These are phyloP conservation scores for Rhagonycha lutea DNA, from an alignment of 2,888 invertebrate genomes.

Conservation along the genomic window DNA sequence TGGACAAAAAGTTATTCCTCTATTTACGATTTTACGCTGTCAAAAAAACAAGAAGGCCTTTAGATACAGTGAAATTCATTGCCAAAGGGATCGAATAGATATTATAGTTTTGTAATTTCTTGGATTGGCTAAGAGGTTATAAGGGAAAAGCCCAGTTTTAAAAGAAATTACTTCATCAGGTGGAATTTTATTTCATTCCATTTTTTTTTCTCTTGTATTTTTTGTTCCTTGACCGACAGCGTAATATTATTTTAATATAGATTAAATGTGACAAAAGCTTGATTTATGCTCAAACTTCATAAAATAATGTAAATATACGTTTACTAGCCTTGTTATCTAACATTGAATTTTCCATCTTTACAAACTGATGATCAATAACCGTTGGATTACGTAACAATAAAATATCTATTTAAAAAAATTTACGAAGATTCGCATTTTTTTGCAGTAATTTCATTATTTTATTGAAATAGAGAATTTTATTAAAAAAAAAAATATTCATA, in stretches of 20 bases:
- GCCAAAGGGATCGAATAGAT: not conserved
- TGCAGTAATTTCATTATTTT: not conserved
- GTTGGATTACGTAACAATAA: not conserved
- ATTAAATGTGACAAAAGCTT: not conserved
- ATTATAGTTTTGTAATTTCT: not conserved
- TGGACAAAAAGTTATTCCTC: not conserved
- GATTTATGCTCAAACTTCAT: not conserved
- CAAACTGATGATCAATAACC: not conserved
- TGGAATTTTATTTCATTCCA: not conserved
- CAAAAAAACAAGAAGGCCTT: not conserved
- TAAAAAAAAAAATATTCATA: conserved; percentile 44
- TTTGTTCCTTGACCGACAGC: not conserved
- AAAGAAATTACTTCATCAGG: not conserved
- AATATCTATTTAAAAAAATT: not conserved
- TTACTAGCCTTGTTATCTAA: not conserved
- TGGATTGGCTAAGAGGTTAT: not conserved
- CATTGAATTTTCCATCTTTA: not conserved
- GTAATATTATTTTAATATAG: not conserved
- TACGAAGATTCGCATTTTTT: not conserved
- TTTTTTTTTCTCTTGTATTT: not conserved
- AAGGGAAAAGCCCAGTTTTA: not conserved
- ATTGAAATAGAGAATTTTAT: too few relatives aligned
- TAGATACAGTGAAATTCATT: not conserved
- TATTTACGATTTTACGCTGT: not conserved
- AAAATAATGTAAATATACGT: not conserved